Base-by-base conservation (phyloP, 1,140 invertebrate genomes). In the Microplitis demolitor region DNA sequence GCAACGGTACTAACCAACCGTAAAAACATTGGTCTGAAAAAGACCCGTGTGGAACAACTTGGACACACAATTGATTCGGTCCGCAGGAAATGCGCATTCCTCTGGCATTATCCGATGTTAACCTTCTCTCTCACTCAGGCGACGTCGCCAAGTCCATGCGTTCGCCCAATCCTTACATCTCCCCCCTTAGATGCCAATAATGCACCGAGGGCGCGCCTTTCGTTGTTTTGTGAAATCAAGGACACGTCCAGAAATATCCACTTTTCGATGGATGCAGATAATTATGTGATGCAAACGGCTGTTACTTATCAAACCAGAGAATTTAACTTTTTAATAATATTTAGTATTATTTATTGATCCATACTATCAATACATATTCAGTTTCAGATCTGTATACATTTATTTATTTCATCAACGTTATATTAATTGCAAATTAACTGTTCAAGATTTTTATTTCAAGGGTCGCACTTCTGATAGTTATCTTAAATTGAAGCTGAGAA, bases 11-110 rank as follows among this genome's bases (percentile, higher is more conserved):
- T 86, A 87, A 82, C 83, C 83, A 77, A 79, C 76, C 82, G 75
- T 78, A 79, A 87, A 87, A 87, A 87, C 84, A 87, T 86, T 76
- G 83, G 75, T 78, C 75, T 73, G 75, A 74, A 81, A 80, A 85
- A 80, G 60, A 51, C 70, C 64, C 72, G 61, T 39, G 50, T 51
- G 31, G 31, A 56, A 54, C n/a, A 33, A 34, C 16, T 72, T 66
- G 62, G 54, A 73, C 69, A 68, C 56, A 54, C 66, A 73, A 76
- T 76, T 76, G 71, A 76, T 76, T 69, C 58, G 70, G 71, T 76
- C 70, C 58, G 74, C 74, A 73, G 71, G 74, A 76, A 76, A 73
- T 71, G 71, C 74, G 58, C 71, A 71, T 76, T 76, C 74, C 56
- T 62, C 69, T 69, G 64, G 70, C 64, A 76, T 73, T 76, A 70